Conservation (phyloP, 2,888 invertebrate genomes). For the Tinea semifulvella region DNA sequence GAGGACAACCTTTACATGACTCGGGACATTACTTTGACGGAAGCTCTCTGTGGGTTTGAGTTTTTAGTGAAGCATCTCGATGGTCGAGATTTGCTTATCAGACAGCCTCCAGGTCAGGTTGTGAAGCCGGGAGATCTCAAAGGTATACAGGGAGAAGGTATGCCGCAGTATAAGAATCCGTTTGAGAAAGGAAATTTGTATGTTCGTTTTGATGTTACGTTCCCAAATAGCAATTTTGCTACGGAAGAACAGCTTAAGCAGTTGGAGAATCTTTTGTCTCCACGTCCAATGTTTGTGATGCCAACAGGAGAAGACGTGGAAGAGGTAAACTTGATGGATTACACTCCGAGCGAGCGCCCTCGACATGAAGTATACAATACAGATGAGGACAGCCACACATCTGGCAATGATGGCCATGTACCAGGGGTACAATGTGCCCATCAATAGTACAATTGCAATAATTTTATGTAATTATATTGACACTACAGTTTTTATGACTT, state of each 20-base stretch:
- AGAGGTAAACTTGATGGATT: conserved; percentile 84
- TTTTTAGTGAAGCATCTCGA: conserved; percentile 90
- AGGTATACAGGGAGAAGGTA: conserved; percentile 85
- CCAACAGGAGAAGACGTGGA: conserved; percentile 85
- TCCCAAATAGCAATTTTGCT: conserved; percentile 85
- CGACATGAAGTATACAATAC: conserved; percentile 78
- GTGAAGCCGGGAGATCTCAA: conserved; percentile 84
- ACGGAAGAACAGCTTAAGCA: conserved; percentile 71
- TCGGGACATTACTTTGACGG: conserved; percentile 80
- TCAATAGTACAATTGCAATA: conserved; percentile 71
- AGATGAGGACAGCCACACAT: conserved; percentile 68
- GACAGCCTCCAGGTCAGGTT: conserved; percentile 81
- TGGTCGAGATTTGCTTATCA: conserved; percentile 82
- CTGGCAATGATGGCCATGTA: conserved; percentile 40
- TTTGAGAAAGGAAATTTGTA: conserved; percentile 88
- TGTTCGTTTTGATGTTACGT: conserved; percentile 85
- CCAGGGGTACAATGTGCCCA: conserved; percentile 82
- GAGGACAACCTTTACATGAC: conserved; percentile 79
- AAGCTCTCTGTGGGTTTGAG: conserved; percentile 90
- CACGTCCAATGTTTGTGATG: conserved; percentile 73
- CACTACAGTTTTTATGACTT: no score
- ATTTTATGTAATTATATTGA: no score
- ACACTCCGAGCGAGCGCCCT: conserved; percentile 68
- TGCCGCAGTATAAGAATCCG: conserved; percentile 87
- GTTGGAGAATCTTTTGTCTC: conserved; percentile 79